Evolutionary conservation across 2,113 vertebrate species (phyloP).

Genomic region (Cairina moschata): DNA sequence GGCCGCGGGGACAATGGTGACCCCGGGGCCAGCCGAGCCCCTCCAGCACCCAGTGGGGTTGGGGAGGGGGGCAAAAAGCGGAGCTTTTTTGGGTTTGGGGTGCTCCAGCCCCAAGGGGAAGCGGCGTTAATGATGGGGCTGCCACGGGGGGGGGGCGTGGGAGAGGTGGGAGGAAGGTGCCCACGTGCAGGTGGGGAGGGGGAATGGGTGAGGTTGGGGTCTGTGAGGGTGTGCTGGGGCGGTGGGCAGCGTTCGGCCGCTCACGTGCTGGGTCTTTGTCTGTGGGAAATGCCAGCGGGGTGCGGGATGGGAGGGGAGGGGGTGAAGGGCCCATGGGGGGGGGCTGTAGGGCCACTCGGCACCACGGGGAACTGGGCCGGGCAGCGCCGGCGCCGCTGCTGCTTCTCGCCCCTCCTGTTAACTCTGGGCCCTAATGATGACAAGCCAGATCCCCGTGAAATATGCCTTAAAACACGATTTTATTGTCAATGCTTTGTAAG

Average conservation of each 20-base stretch:
- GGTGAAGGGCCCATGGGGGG: rapidly evolving
- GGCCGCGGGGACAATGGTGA: conserved; percentile 58
- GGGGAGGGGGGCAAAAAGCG: not conserved
- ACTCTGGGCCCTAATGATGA: not conserved
- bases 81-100: not conserved
- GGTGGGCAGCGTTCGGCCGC: not conserved
- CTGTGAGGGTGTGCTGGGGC: rapidly evolving
- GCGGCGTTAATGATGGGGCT: rapidly evolving
- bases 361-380: not conserved
- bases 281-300: not conserved
- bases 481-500: not conserved
- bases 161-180: not conserved
- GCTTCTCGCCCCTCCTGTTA: not conserved
- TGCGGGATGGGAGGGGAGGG: not conserved
- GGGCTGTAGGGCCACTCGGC: too few species aligned
- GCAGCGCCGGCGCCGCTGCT: rapidly evolving
- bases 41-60: not conserved
- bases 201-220: not conserved
- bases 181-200: not conserved
- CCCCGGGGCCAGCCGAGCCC: conserved; percentile 17
- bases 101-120: not conserved
- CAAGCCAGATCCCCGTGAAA: not conserved
- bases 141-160: not conserved
- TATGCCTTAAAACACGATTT: rapidly evolving
- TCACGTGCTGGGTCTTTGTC: not conserved